These are phyloP conservation scores for Cotesia vestalis DNA, from an alignment of 1,140 invertebrate species.

Conservation along the genomic window DNA sequence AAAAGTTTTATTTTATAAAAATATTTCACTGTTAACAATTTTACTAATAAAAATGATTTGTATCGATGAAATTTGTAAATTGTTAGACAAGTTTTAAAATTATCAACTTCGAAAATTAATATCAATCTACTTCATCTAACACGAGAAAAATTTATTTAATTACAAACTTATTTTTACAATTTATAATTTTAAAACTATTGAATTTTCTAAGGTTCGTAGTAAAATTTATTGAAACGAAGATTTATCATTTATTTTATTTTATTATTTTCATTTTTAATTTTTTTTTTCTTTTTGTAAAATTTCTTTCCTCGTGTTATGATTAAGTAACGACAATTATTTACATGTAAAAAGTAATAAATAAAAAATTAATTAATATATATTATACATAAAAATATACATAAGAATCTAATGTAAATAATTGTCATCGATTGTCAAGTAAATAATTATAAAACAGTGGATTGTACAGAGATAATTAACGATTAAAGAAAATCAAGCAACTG, in stretches of 20 bases:
- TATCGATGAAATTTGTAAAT: too few species aligned
- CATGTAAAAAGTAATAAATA: not conserved
- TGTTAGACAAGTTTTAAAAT: too few species aligned
- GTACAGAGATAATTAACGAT: not conserved
- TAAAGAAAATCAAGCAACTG: not conserved
- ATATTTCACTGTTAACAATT: too few species aligned
- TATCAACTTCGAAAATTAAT: too few species aligned
- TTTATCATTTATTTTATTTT: too few species aligned
- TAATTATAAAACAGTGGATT: not conserved
- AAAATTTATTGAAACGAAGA: constrained; percentile 17
- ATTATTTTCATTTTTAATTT: too few species aligned
- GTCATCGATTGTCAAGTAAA: not conserved
- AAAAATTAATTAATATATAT: not conserved
- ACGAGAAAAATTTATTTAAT: too few species aligned
- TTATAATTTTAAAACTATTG: constrained; percentile 10
- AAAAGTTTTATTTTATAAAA: too few species aligned
- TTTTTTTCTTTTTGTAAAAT: not conserved
- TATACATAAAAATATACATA: not conserved
- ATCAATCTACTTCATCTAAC: too few species aligned
- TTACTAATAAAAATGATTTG: too few species aligned
- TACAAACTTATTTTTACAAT: not conserved
- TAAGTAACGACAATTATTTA: constrained; percentile 8
- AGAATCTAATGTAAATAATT: constrained; percentile 7
- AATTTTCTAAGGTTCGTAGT: constrained; percentile 37
- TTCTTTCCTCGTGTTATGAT: not conserved